A percentile compares a stretch with the other conserved stretches of the same genome.
Conservation (phyloP, 2,797 vertebrate species). For the Echeneis naucrates region DNA sequence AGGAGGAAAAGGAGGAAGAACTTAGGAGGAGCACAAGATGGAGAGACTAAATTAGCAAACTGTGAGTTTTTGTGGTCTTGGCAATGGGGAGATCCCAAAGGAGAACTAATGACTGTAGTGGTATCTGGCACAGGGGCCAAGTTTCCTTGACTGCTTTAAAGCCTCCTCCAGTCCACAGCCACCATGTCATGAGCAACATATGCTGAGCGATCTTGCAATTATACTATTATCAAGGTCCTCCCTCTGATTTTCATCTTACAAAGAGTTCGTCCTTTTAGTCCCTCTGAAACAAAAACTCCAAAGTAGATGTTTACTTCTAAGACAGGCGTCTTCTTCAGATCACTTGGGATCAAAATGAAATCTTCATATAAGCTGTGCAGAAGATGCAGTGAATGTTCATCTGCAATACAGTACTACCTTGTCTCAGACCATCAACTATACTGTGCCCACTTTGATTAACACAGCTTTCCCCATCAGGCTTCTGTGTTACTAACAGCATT, state of each 20-base stretch:
- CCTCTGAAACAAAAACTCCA: conserved; percentile 23
- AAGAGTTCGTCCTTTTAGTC: conserved; percentile 33
- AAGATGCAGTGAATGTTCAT: conserved; percentile 71
- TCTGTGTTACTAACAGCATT: conserved; percentile 48
- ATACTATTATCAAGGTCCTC: conserved; percentile 76
- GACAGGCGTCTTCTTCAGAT: conserved; percentile 19
- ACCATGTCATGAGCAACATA: conserved; percentile 78
- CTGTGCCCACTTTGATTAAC: conserved; percentile 59
- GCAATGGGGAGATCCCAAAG: conserved; percentile 76
- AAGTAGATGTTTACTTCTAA: conserved; percentile 34
- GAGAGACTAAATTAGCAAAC: conserved; percentile 82
- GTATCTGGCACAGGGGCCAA: conserved; percentile 80
- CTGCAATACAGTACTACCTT: conserved; percentile 59
- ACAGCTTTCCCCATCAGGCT: conserved; percentile 31
- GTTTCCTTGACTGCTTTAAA: conserved; percentile 83
- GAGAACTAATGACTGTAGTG: conserved; percentile 82
- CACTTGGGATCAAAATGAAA: conserved; percentile 55
- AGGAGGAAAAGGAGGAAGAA: conserved; percentile 52
- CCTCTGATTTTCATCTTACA: conserved; percentile 68
- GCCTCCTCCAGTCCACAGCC: conserved; percentile 75
- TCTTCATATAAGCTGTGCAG: conserved; percentile 48
- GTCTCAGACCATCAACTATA: conserved; percentile 50
- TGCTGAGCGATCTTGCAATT: conserved; percentile 79
- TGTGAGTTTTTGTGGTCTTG: conserved; percentile 81
- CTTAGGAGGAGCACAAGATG: conserved; percentile 72